phyloP scores from a whole-genome alignment of 1,140 invertebrate species.

The Drosophila hydei region DNA sequence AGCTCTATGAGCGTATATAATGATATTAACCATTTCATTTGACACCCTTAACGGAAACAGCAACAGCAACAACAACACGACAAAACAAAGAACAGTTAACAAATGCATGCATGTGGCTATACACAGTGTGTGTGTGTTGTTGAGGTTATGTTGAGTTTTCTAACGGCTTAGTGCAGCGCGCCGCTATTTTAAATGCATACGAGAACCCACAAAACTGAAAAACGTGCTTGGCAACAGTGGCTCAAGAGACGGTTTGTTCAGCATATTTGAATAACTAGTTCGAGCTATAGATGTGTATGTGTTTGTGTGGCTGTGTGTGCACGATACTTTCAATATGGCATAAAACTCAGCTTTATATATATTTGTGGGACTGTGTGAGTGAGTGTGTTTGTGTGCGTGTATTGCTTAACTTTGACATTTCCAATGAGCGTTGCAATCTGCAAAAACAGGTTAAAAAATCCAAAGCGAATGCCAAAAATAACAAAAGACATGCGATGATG shows the following conservation, averaged over 20 bases:
- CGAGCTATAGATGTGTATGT: slow-evolving; percentile 40
- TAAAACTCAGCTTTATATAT: slow-evolving; percentile 44
- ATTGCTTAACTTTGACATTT: slow-evolving; percentile 81
- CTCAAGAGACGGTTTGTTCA: slow-evolving; percentile 50
- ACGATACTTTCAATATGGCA: slow-evolving; percentile 79
- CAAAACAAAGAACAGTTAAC: slow-evolving; percentile 23
- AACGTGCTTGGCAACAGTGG: slow-evolving; percentile 77
- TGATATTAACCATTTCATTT: slow-evolving; percentile 67
- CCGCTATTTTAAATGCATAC: slow-evolving; percentile 72
- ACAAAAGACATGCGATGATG: slow-evolving; percentile 38
- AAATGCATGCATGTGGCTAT: slow-evolving; percentile 55
- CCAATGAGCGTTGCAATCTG: slow-evolving; percentile 72
- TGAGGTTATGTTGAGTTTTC: slow-evolving; percentile 67
- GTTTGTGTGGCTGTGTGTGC: slow-evolving; percentile 13
- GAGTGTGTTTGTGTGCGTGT: slow-evolving; percentile 23
- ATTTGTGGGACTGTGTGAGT: slow-evolving; percentile 16
- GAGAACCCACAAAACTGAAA: slow-evolving; percentile 70
- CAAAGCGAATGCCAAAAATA: slow-evolving; percentile 64
- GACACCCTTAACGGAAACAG: slow-evolving; percentile 49
- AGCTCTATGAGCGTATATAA: slow-evolving; percentile 67
- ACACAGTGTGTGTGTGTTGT: slow-evolving; percentile 17
- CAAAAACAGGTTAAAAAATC: slow-evolving; percentile 72
- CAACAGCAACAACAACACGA: slow-evolving; percentile 10
- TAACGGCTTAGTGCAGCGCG: slow-evolving; percentile 68
- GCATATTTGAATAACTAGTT: slow-evolving; percentile 79